phyloP scores from a whole-genome alignment of 2,888 invertebrate species.

The Phyllotreta cruciferae region DNA sequence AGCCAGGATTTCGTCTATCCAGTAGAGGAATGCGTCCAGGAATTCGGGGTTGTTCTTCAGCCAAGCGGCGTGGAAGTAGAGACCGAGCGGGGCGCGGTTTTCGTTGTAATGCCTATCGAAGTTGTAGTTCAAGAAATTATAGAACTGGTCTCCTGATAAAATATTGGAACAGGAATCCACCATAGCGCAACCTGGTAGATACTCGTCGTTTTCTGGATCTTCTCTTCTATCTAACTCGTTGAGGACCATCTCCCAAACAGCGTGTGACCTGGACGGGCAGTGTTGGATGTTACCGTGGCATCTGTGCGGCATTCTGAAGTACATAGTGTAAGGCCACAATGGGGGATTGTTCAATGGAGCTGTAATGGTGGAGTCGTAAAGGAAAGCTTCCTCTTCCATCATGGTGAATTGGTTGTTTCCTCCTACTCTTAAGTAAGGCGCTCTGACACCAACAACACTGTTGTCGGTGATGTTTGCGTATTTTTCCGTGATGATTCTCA shows the following conservation, averaged over 20 bases:
- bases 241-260: slow-evolving; percentile 97
- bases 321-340: slow-evolving; percentile 98
- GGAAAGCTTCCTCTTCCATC: slow-evolving; percentile 96
- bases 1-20: slow-evolving; percentile 87
- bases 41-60: slow-evolving; percentile 91
- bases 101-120: slow-evolving; percentile 92
- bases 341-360: slow-evolving; percentile 90
- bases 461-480: slow-evolving; percentile 90
- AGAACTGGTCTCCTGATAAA: slow-evolving; percentile 90
- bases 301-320: slow-evolving; percentile 94
- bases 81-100: slow-evolving; percentile 86
- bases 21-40: slow-evolving; percentile 89
- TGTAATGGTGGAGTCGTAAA: slow-evolving; percentile 95
- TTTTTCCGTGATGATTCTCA: slow-evolving; percentile 89
- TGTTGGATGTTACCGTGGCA: slow-evolving; percentile 92
- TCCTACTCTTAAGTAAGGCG: slow-evolving; percentile 89
- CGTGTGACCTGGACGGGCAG: slow-evolving; percentile 90
- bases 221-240: slow-evolving; percentile 92
- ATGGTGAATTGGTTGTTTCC: slow-evolving; percentile 97
- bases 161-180: slow-evolving; percentile 95
- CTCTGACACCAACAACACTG: slow-evolving; percentile 89
- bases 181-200: slow-evolving; percentile 91
- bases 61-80: slow-evolving; percentile 95
- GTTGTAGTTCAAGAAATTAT: slow-evolving; percentile 92
- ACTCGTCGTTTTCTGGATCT: slow-evolving; percentile 88